Evolutionary conservation across 2,888 invertebrate species (phyloP).

Genomic region (Falcaria lacertinaria): DNA sequence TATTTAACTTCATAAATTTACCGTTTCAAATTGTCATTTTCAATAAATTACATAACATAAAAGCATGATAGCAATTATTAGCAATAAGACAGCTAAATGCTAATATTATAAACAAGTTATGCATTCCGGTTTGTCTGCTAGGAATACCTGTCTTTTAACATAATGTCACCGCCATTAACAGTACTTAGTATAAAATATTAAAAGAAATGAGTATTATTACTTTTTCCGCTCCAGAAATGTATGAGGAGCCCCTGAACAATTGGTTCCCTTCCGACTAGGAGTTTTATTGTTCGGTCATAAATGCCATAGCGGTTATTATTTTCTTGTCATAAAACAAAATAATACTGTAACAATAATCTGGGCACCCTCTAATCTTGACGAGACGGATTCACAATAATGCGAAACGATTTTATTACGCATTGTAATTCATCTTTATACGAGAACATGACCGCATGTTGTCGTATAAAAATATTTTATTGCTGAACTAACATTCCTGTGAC

Average conservation of each 20-base stretch:
- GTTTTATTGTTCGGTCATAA: slow-evolving; percentile 66
- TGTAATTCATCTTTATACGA: slow-evolving; percentile 62
- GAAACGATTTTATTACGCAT: slow-evolving; percentile 59
- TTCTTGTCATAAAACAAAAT: slow-evolving; percentile 75
- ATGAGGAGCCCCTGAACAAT: slow-evolving; percentile 20
- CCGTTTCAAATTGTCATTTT: too few relatives aligned
- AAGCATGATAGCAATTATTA: too few relatives aligned
- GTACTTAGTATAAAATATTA: slow-evolving; percentile 5
- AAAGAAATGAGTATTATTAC: slow-evolving; percentile 8
- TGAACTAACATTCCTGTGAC: too few relatives aligned
- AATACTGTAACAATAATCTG: slow-evolving; percentile 66
- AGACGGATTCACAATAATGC: slow-evolving; percentile 46
- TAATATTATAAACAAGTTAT: too few relatives aligned
- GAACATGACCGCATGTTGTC: too few relatives aligned
- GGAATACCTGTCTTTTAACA: too few relatives aligned
- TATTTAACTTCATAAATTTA: too few relatives aligned
- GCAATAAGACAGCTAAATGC: too few relatives aligned
- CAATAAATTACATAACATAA: too few relatives aligned
- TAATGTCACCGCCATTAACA: too few relatives aligned
- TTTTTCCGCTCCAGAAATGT: slow-evolving; percentile 13
- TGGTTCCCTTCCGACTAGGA: slow-evolving; percentile 40
- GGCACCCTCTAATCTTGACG: slow-evolving; percentile 56
- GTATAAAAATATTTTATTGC: slow-evolving; percentile 61
- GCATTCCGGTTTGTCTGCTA: too few relatives aligned
- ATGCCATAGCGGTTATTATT: slow-evolving; percentile 66